A percentile compares a stretch with the other conserved stretches of the same genome.
Evolutionary conservation across 1,140 invertebrate species (phyloP).

Genomic region (Ephestia elutella): DNA sequence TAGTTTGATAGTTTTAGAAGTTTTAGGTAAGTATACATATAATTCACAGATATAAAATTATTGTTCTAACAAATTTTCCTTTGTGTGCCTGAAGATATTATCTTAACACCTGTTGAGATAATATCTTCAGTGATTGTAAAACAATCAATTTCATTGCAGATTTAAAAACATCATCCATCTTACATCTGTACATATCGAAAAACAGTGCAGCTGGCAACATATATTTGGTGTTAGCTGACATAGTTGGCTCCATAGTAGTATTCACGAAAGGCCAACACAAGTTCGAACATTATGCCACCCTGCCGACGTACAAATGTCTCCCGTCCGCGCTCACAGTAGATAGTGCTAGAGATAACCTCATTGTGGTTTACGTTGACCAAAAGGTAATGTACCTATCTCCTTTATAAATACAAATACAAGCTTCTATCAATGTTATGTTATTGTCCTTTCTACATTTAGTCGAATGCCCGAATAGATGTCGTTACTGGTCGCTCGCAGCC

Average conservation of each 20-base stretch:
- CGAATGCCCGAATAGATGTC: too few relatives aligned
- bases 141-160: conserved; percentile 44
- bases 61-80: too few relatives aligned
- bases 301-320: conserved; percentile 80
- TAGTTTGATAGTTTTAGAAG: too few relatives aligned
- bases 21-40: too few relatives aligned
- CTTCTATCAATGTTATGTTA: too few relatives aligned
- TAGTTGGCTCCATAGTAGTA: conserved; percentile 75
- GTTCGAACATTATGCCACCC: conserved; percentile 70
- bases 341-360: conserved; percentile 70
- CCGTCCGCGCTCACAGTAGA: conserved; percentile 81
- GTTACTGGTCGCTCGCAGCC: too few relatives aligned
- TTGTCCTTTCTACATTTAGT: too few relatives aligned
- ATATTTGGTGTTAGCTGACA: conserved; percentile 79
- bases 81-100: too few relatives aligned
- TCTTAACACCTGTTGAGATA: too few relatives aligned
- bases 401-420: too few relatives aligned
- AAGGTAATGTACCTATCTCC: conserved; percentile 71
- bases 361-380: conserved; percentile 83
- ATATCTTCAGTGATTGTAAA: too few relatives aligned
- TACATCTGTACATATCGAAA: conserved; percentile 73
- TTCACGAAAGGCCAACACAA: conserved; percentile 70
- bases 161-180: conserved; percentile 67
- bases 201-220: conserved; percentile 61
- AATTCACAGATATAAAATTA: too few relatives aligned